Evolutionary conservation across 1,140 invertebrate genomes (phyloP), one percentile per base, ranked within the genome.

Genomic region (Drosophila fuyamai): DNA sequence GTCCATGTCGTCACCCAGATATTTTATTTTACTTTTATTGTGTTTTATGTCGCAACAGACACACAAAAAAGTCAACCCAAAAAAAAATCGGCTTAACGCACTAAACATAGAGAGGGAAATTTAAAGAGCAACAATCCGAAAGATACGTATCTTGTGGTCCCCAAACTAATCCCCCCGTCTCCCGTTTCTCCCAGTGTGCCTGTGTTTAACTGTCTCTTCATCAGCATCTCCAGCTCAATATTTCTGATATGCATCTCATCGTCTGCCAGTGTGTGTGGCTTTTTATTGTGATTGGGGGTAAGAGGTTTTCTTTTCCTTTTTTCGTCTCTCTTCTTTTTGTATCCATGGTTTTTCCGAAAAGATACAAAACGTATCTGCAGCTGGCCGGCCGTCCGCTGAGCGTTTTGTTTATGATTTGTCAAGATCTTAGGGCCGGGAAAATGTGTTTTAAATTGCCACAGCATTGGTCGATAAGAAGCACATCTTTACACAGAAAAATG

Each of bases 391-490:
- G 75, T 58, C 68, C 55, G 41, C 41, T 27, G 23, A 41, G 23
- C 70, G 53, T 83, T 88, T 83, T 88, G 83, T 83, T 88, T 88
- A 83, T 83, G 83, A 88, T 83, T 88, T 89, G 80, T 88, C 81
- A 80, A 80, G 79, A 88, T 77, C 48, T 77, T 71, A 48, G 63
- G 61, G 46, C 54, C 9, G 36, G 50, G 46, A 80, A 83, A 83
- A 88, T 88, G 76, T 82, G 76, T 80, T 79, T 82, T 75, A 65
- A 85, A 85, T 81, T 71, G 78, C 66, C 61, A 54, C 61, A 70
- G 67, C 66, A 55, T 59, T 53, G 50, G 48, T 35, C 67, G 65
- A 66, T 74, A 78, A 85, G 56, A 66, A 54, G 14, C 7, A 27
- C 8, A 54, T 16, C 40, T 43, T 10, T 48, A 18, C 5, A 18